A percentile compares a stretch with the other conserved stretches of the same genome.
Evolutionary conservation across 1,140 invertebrate species (phyloP).

Genomic region (Homarus americanus): DNA sequence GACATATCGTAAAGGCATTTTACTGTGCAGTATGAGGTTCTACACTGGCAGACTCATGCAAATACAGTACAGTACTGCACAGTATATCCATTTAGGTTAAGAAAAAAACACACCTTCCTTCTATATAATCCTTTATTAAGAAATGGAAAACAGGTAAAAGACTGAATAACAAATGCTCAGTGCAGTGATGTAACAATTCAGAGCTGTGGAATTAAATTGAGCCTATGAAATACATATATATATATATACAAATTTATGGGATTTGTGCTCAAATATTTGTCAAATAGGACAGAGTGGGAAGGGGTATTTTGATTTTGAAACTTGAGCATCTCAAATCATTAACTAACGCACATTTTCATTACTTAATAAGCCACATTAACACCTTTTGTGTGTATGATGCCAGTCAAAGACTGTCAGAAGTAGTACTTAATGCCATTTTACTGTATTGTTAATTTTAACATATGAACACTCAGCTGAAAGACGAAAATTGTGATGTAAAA

Average conservation of each 20-base stretch:
- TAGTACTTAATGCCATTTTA: neutral
- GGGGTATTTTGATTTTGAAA: slow-evolving; percentile 34
- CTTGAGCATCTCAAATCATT: slow-evolving; percentile 21
- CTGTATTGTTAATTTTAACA: no score
- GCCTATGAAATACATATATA: slow-evolving; percentile 45
- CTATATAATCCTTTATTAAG: slow-evolving; percentile 61
- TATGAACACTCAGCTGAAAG: no score
- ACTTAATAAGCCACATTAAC: neutral
- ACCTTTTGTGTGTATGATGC: neutral
- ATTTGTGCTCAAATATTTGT: slow-evolving; percentile 28
- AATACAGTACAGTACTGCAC: no score
- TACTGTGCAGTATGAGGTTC: no score
- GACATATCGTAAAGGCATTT: no score
- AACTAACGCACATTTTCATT: neutral
- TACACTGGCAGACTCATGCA: no score
- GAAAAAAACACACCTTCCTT: slow-evolving; percentile 10
- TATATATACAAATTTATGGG: slow-evolving; percentile 26
- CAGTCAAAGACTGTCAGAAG: neutral
- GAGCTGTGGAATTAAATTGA: slow-evolving; percentile 52
- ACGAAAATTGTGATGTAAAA: no score
- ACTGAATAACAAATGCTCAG: slow-evolving; percentile 53
- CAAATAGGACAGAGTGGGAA: neutral
- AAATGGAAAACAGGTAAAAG: slow-evolving; percentile 59
- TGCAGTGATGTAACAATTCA: slow-evolving; percentile 58
- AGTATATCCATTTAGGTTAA: no score